Conservation (phyloP, 2,888 invertebrate species). For the Strigamia crassipes region DNA sequence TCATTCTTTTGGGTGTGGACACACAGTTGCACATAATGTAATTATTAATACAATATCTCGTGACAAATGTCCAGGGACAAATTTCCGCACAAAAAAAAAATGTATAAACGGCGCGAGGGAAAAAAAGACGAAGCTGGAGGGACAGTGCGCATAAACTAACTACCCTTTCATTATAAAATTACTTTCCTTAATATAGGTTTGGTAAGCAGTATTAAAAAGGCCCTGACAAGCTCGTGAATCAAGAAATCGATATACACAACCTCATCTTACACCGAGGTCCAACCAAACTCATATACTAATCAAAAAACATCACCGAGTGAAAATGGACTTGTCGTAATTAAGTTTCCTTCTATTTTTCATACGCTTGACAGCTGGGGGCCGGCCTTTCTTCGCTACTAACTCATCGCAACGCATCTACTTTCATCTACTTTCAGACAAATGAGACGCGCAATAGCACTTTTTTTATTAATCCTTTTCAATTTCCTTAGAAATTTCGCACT, state of each 20-base stretch:
- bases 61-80: constrained; percentile 37
- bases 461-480: neutral
- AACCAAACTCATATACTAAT: constrained; percentile 31
- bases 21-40: constrained; percentile 42
- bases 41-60: constrained; percentile 36
- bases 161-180: constrained; percentile 32
- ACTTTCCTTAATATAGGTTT: constrained; percentile 14
- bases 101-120: too few species aligned
- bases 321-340: constrained; percentile 48
- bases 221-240: constrained; percentile 24
- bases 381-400: constrained; percentile 16
- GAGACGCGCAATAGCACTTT: neutral
- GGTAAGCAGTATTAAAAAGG: constrained; percentile 5
- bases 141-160: constrained; percentile 17
- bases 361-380: constrained; percentile 43
- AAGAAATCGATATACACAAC: constrained; percentile 33
- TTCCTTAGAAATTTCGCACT: neutral
- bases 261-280: constrained; percentile 22
- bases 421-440: constrained; percentile 29
- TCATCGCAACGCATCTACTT: neutral
- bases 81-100: constrained; percentile 8
- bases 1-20: constrained; percentile 42
- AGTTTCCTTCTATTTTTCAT: constrained; percentile 48
- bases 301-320: constrained; percentile 44
- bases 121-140: neutral